A percentile compares a stretch with the other conserved stretches of the same genome.
phyloP scores from a whole-genome alignment of 2,888 invertebrate species.

The Dynastes grantii region DNA sequence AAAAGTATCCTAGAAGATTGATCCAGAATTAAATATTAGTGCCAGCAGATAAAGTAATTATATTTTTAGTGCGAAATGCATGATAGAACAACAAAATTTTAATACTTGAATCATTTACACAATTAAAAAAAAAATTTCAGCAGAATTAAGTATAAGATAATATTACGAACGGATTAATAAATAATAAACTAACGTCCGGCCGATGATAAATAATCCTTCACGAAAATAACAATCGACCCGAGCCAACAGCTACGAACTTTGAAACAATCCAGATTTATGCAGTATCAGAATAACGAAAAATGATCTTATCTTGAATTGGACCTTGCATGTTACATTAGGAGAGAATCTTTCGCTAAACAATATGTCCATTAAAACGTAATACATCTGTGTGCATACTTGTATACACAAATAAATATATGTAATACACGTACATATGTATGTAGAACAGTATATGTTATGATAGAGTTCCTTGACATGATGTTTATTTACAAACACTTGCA shows the following conservation, averaged over 20 bases:
- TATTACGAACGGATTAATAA: no score
- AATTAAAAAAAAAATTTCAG: no score
- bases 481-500: constrained; percentile 2
- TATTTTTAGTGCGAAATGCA: no score
- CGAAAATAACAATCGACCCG: neutral
- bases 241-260: neutral
- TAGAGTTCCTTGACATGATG: constrained; percentile 1
- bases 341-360: neutral
- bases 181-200: neutral
- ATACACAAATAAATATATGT: no score
- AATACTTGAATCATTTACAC: no score
- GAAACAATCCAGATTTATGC: constrained; percentile 3
- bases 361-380: neutral
- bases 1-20: no score
- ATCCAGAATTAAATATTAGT: no score
- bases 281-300: neutral
- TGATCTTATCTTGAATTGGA: neutral
- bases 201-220: neutral
- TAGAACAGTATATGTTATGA: constrained; percentile 1
- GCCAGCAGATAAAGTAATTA: no score
- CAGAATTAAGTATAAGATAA: no score
- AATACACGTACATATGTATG: neutral
- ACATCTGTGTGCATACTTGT: neutral
- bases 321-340: neutral
- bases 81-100: no score